Evolutionary conservation across 2,797 vertebrate genomes (phyloP), one percentile per base, ranked within the genome.

Genomic region (Oryzias sinensis): DNA sequence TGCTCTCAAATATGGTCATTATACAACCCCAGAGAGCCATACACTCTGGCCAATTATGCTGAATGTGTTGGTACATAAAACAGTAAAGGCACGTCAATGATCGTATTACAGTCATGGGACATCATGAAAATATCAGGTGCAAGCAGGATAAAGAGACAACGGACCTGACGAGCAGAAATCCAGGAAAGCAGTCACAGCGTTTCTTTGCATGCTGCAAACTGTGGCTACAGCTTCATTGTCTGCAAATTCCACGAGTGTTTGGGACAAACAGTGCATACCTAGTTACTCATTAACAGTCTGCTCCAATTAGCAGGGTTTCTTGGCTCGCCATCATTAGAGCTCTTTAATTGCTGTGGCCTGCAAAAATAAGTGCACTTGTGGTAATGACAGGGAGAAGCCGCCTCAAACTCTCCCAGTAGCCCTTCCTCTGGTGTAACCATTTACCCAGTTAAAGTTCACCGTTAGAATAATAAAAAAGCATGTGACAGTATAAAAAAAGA

Each of bases 271-370:
- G 61, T 4, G 56, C 62, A 74, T 65, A 74, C 70, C 67, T 56
- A 66, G 67, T 78, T 62, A 68, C 70, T 89, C 83, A 84, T 90
- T 85, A 87, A 76, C 70, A 77, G 77, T 76, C 79, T 81, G 74
- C 72, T 79, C 72, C 87, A 89, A 90, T 90, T 87, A 90, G 82
- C 72, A 77, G 62, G 64, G 71, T 80, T 72, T 84, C 81, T 69
- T 74, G 65, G 57, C 76, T 79, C 70, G 52, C 76, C 78, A 75
- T 87, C 81, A 81, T 85, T 89, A 87, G 68, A 56, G 52, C 61
- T 60, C 75, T 77, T 84, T 87, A 89, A 91, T 88, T 84, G 85
- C 70, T 74, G 74, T 63, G 72, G 81, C 79, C 73, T 83, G 65
- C 62, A 87, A 74, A 81, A 84, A 80, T 68, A 70, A 79, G 68